phyloP scores from a whole-genome alignment of 2,888 invertebrate species.

The Pilophorus perplexus region DNA sequence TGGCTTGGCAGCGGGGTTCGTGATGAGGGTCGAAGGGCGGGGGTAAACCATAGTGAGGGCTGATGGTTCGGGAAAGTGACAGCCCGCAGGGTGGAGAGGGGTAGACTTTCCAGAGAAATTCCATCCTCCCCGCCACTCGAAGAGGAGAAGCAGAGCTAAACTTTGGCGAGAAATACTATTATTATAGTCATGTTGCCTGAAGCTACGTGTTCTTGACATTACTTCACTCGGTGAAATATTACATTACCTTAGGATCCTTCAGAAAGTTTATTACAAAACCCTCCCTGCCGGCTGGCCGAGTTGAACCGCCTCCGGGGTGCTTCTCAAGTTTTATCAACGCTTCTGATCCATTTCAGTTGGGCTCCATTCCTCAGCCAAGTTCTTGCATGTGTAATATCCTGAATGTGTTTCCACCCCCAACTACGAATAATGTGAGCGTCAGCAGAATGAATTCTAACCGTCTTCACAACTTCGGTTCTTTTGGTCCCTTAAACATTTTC shows the following conservation, averaged over 20 bases:
- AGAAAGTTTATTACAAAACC: conserved; percentile 27
- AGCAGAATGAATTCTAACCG: background rate
- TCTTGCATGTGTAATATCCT: conserved; percentile 8
- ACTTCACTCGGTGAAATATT: conserved; percentile 31
- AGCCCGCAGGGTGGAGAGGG: conserved; percentile 3
- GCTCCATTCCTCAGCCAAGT: background rate
- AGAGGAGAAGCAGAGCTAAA: conserved; percentile 8
- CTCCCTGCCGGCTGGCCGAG: conserved; percentile 20
- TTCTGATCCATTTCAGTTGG: background rate
- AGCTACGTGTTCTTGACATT: conserved; percentile 40
- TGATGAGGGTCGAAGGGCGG: background rate
- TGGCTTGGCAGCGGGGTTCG: background rate
- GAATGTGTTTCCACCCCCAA: background rate
- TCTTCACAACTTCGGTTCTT: too few species aligned
- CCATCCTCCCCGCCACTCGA: background rate
- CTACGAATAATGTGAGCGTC: background rate
- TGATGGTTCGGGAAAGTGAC: conserved; percentile 29
- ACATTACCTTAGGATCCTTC: conserved; percentile 24
- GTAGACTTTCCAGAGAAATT: conserved; percentile 28
- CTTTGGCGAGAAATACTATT: conserved; percentile 39
- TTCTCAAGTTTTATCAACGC: conserved; percentile 9
- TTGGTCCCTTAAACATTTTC: too few species aligned
- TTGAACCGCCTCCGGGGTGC: conserved; percentile 7
- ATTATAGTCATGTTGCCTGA: conserved; percentile 34
- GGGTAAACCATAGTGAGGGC: background rate